A percentile compares a stretch with the other conserved stretches of the same genome.
phyloP scores from a whole-genome alignment of 2,797 vertebrate genomes.

The Eutrigla gurnardus region DNA sequence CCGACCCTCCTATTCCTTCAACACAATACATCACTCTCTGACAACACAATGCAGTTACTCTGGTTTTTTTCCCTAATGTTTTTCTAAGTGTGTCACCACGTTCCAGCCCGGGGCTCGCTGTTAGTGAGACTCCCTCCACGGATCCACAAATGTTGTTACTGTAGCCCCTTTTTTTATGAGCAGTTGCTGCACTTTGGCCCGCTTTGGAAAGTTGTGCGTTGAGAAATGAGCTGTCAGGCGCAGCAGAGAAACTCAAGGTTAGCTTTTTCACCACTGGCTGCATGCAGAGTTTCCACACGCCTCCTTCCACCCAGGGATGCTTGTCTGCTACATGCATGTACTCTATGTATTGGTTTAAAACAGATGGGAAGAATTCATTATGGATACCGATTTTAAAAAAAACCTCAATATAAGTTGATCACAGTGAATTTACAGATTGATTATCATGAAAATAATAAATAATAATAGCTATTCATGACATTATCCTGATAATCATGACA shows the following conservation, averaged over 20 bases:
- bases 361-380: too few relatives aligned
- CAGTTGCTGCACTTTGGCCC: slow-evolving; percentile 1
- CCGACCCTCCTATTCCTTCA: not conserved
- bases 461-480: too few relatives aligned
- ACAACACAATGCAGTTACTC: not conserved
- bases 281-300: not conserved
- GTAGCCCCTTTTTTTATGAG: not conserved
- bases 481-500: too few relatives aligned
- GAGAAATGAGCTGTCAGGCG: slow-evolving; percentile 31
- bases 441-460: too few relatives aligned
- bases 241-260: slow-evolving; percentile 6
- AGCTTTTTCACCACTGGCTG: not conserved
- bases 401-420: too few relatives aligned
- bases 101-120: not conserved
- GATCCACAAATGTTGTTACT: slow-evolving; percentile 9
- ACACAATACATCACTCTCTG: not conserved
- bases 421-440: too few relatives aligned
- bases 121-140: not conserved
- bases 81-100: slow-evolving; percentile 6
- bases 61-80: slow-evolving; percentile 5
- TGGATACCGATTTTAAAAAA: too few relatives aligned
- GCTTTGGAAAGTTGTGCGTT: slow-evolving; percentile 1
- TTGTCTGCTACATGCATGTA: too few relatives aligned
- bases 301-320: too few relatives aligned
- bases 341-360: too few relatives aligned